Evolutionary conservation across 2,797 vertebrate genomes (phyloP).

Genomic region (Neoniphon sammara): DNA sequence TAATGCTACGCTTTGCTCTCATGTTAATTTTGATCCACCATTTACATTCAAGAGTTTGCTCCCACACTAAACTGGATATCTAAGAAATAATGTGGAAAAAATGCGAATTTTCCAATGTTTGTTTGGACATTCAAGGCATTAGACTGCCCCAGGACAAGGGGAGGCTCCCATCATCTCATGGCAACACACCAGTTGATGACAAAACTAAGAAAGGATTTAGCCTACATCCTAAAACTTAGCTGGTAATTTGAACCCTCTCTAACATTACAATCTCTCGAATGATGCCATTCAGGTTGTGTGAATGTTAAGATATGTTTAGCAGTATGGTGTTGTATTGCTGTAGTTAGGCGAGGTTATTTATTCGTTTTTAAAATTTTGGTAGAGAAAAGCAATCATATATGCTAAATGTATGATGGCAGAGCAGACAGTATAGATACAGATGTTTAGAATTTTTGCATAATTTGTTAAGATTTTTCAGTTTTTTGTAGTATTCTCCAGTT

Average conservation of each 20-base stretch:
- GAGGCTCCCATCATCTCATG: constrained; percentile 69
- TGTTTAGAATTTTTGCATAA: too few species aligned
- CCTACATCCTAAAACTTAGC: constrained; percentile 50
- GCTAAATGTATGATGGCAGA: background rate
- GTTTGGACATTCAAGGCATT: constrained; percentile 65
- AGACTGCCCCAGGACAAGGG: constrained; percentile 74
- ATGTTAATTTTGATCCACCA: background rate
- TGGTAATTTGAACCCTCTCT: constrained; percentile 48
- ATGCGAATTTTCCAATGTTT: constrained; percentile 63
- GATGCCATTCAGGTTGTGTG: constrained; percentile 11
- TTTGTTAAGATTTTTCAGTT: too few species aligned
- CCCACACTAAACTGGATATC: constrained; percentile 22
- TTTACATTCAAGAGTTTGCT: constrained; percentile 21
- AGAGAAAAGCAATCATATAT: background rate
- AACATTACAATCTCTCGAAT: constrained; percentile 28
- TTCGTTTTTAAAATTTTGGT: background rate
- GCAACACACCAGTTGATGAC: constrained; percentile 63
- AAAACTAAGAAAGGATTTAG: constrained; percentile 68
- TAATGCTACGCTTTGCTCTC: background rate
- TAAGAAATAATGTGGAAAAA: constrained; percentile 43
- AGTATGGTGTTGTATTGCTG: background rate
- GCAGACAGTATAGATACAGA: too few species aligned
- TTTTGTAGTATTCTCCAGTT: too few species aligned
- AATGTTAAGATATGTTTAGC: background rate
- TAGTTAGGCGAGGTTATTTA: background rate